Evolutionary conservation across 1,140 invertebrate genomes (phyloP).

Genomic region (Drosophila oshimai): DNA sequence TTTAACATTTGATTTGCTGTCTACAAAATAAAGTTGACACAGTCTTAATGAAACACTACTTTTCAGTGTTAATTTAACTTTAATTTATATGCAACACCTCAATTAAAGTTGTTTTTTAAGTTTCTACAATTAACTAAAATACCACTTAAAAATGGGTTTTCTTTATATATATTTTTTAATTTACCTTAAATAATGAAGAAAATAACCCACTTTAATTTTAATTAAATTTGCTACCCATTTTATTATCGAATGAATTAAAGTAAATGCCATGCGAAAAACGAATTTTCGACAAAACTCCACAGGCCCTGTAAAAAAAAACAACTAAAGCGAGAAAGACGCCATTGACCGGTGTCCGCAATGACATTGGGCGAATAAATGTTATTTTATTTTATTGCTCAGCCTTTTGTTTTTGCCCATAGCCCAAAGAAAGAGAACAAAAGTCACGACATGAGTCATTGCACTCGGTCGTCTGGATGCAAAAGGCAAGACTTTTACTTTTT

Average conservation of each 20-base stretch:
- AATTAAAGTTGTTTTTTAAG: background rate
- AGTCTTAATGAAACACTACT: no score
- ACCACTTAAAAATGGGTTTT: background rate
- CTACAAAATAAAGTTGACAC: no score
- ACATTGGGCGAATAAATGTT: conserved; percentile 59
- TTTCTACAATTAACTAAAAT: background rate
- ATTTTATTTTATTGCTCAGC: conserved; percentile 17
- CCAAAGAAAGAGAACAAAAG: conserved; percentile 77
- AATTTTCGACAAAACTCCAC: conserved; percentile 10
- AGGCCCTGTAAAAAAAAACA: background rate
- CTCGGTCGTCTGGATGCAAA: conserved; percentile 34
- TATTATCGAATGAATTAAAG: conserved; percentile 17
- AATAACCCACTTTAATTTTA: no score
- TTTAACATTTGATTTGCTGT: no score
- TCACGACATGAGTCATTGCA: conserved; percentile 77
- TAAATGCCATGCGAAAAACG: conserved; percentile 10
- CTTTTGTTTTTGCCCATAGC: conserved; percentile 49
- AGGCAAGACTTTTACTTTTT: conserved; percentile 65
- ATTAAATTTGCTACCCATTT: background rate
- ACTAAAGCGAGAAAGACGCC: conserved; percentile 19
- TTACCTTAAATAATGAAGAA: no score
- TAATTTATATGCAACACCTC: background rate
- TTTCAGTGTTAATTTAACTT: no score
- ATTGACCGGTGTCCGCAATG: conserved; percentile 70
- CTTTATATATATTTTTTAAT: no score